Percentiles rank a stretch among this genome's conserved stretches.
Evolutionary conservation across 2,888 invertebrate species (phyloP).

Genomic region (Chymomyza caudatula): DNA sequence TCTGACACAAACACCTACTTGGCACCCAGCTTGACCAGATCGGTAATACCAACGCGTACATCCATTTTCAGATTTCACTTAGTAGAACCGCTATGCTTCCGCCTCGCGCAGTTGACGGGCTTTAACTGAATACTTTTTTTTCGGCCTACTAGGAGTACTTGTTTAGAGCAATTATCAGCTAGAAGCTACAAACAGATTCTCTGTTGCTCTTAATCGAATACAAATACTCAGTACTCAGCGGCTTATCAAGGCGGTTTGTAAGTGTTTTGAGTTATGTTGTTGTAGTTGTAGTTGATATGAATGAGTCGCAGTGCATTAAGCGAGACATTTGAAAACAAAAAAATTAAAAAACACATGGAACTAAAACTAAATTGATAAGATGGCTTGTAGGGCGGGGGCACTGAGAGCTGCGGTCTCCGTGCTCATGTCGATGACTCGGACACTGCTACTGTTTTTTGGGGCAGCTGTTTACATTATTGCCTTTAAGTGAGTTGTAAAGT

Average conservation of each 20-base stretch:
- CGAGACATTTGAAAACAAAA: background rate
- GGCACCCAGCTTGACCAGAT: slow-evolving; percentile 44
- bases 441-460: background rate
- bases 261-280: background rate
- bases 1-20: slow-evolving; percentile 34
- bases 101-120: background rate
- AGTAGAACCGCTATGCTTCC: background rate
- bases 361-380: background rate
- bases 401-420: background rate
- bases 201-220: background rate
- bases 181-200: background rate
- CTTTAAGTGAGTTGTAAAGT: background rate
- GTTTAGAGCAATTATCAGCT: background rate
- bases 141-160: background rate
- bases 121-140: slow-evolving; percentile 1
- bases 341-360: background rate
- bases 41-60: slow-evolving; percentile 37
- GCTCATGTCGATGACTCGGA: no score
- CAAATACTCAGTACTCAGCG: background rate
- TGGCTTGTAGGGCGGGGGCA: background rate
- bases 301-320: background rate
- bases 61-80: slow-evolving; percentile 28
- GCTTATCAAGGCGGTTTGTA: background rate
- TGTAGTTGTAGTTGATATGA: background rate
- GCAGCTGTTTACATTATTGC: background rate